Conservation (phyloP, 2,797 vertebrate species). For the Spinus pinus region DNA sequence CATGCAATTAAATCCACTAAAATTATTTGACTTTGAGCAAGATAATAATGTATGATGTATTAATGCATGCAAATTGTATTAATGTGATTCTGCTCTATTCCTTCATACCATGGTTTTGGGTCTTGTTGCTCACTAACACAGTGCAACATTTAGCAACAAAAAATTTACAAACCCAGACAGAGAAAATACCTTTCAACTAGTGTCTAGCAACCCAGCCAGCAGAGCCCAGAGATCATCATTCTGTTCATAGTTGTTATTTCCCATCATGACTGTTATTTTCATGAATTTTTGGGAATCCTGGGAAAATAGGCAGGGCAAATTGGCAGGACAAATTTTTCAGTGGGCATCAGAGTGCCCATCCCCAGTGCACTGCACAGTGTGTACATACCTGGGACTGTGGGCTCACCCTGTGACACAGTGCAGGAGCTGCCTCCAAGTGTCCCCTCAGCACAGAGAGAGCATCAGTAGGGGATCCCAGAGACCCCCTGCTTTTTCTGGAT, state of each 20-base stretch:
- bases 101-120: not conserved
- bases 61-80: not conserved
- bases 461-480: not conserved
- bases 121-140: not conserved
- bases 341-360: not conserved
- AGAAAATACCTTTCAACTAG: not conserved
- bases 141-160: not conserved
- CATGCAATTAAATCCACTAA: not conserved
- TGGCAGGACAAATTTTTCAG: not conserved
- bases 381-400: rapidly evolving
- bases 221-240: not conserved
- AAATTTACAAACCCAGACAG: not conserved
- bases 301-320: not conserved
- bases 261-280: not conserved
- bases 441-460: not conserved
- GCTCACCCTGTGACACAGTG: rapidly evolving
- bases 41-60: not conserved
- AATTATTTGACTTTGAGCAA: not conserved
- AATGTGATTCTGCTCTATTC: not conserved
- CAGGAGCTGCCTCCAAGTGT: rapidly evolving
- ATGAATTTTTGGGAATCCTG: not conserved
- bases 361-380: rapidly evolving
- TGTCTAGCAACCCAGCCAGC: not conserved
- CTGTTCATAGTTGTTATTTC: not conserved
- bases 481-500: not conserved